These are phyloP conservation scores for Tetheella fluctuosa DNA, from an alignment of 2,888 invertebrate genomes.

Conservation along the genomic window DNA sequence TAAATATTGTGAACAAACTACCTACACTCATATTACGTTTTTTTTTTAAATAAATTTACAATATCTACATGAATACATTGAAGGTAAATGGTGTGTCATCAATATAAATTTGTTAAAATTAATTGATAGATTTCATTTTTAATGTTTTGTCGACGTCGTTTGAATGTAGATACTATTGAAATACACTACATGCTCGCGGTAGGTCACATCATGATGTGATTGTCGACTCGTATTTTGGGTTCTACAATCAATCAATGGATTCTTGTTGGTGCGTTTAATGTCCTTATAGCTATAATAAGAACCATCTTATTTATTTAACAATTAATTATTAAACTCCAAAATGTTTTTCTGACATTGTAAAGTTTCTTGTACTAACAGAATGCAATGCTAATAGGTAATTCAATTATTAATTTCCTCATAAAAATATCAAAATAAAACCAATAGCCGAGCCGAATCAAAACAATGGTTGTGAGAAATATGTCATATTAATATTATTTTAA, in stretches of 20 bases:
- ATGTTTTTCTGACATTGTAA: too few species aligned
- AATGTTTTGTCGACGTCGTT: background rate
- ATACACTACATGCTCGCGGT: background rate
- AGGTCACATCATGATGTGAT: background rate
- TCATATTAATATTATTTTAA: background rate
- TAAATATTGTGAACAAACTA: slow-evolving; percentile 1
- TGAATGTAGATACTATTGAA: background rate
- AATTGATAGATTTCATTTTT: background rate
- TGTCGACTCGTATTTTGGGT: background rate
- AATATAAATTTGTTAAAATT: background rate
- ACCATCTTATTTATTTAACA: too few species aligned
- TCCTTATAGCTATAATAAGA: background rate
- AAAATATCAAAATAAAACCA: background rate
- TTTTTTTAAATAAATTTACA: background rate
- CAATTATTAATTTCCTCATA: background rate
- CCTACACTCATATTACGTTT: background rate
- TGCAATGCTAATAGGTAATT: too few species aligned
- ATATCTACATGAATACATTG: background rate
- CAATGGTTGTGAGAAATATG: slow-evolving; percentile 4
- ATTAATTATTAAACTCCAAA: too few species aligned
- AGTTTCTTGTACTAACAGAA: too few species aligned
- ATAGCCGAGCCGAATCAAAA: background rate
- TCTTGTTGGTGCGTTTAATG: slow-evolving; percentile 3
- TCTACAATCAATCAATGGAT: background rate
- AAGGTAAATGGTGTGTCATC: background rate